Evolutionary conservation across 2,888 invertebrate species (phyloP), one percentile per base, ranked within the genome.

Genomic region (Apodemia duryi): DNA sequence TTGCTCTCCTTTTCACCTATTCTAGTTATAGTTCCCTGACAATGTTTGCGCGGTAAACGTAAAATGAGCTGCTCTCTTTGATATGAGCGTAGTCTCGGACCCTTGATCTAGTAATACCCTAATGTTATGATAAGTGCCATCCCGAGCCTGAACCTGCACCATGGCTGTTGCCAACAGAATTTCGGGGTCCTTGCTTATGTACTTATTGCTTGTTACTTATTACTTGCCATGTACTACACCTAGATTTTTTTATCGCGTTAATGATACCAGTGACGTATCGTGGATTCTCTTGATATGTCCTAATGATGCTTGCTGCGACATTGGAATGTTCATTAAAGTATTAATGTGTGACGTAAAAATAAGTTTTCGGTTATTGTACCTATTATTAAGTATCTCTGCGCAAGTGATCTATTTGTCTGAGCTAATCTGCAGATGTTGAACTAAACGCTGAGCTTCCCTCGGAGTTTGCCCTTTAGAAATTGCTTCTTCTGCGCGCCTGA

Each of bases 351-450:
- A 64, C 0, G 63, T 67, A 21, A 69, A 68, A 43, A 69, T 67
- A n/a, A 69, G 60, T 63, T 63, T 67, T 32, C 63, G 66, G 46
- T 72, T 74, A 32, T 73, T 66, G 52, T 69, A 74, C 0, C 74
- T 54, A 41, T 72, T 62, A 32, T 71, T 72, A 6, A 74, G 28
- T 43, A 73, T 70, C 1, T 72, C 70, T 73, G 73, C 73, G 61
- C 71, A 71, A 0, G 57, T 52, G 0, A 38, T 1, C 41, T 74
- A 72, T 61, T 71, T 73, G 1, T 69, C 68, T 10, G 69, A 51
- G 21, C 66, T 69, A 4, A 70, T 65, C 5, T 13, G 54, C 2
- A 71, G 63, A 64, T 74, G 70, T 60, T 72, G 72, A 6, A 74
- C 65, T 0, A 72, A 54, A 9, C 63, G 54, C 35, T 70, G 70